Evolutionary conservation across 2,113 vertebrate species (phyloP), one percentile per base, ranked within the genome.

Genomic region (rat (Rattus norvegicus)): DNA sequence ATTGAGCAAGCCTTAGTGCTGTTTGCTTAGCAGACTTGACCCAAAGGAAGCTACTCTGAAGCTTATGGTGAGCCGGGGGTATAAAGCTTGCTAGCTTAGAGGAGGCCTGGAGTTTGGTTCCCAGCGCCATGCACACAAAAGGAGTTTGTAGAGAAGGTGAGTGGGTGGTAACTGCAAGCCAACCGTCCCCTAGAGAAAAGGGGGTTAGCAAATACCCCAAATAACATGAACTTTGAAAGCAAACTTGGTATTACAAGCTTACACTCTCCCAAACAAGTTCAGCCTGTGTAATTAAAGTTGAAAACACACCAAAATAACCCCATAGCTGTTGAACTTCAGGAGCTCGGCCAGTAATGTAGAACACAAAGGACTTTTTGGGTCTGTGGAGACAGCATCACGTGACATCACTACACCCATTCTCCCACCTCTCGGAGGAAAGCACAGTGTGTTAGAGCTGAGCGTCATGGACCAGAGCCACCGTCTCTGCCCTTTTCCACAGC

Each of bases 201-300:
- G 43, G 4, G 54, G 61, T 76, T 89, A 52, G 65, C 81, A 81
- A 59, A 95, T 39, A 86, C 54, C 20, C 56, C 54, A 83, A 72
- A 91, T 67, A 92, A 87, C 12, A 83, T 77, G 76, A 77, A 92
- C n/a, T 73, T 94, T 70, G 93, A 69, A 85, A 87, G 85, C 85
- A 91, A 89, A 79, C 92, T 93, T n/a, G 33, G 9, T 86, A 94
- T 95, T 96, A 95, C n/a, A 86, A 96, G 86, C 88, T 96, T 95
- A 94, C 87, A 87, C 69, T 92, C 96, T 96, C 93, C 86, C 89
- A 83, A 97, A 93, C 91, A 96, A 97, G 96, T 87, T 65, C 93
- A 83, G 33, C 54, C 91, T 26, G 33, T 92, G 77, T 97, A 93
- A 97, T 98, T 97, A 97, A 79, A 96, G 91, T 95, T 97, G 97